Conservation (phyloP, 92 coral and sea anemone species). For the Isaurus tuberculatus region DNA sequence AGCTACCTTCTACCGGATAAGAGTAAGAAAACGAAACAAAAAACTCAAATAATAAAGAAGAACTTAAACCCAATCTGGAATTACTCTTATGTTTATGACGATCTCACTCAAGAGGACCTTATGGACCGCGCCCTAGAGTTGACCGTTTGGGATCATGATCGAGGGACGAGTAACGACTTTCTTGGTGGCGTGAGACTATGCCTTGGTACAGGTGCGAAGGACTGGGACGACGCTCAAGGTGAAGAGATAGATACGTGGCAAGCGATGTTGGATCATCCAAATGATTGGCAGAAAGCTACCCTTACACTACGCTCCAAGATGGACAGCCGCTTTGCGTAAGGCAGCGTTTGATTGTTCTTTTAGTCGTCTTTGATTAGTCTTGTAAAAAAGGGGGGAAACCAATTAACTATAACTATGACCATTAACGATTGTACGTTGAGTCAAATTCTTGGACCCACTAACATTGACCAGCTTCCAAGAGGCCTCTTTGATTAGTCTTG, state of each 20-base stretch:
- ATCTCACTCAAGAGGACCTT: conserved; percentile 79
- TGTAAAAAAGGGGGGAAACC: too few relatives aligned
- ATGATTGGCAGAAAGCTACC: conserved; percentile 82
- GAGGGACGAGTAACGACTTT: conserved; percentile 96
- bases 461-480: too few relatives aligned
- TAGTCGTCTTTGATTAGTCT: too few relatives aligned
- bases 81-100: conserved; percentile 80
- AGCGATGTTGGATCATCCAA: conserved; percentile 82
- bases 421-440: too few relatives aligned
- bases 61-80: conserved; percentile 94
- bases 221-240: conserved; percentile 95
- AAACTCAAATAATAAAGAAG: conserved; percentile 85
- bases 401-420: too few relatives aligned
- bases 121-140: conserved; percentile 95
- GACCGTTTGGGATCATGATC: conserved; percentile 99
- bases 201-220: conserved; percentile 76
- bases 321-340: conserved; percentile 83
- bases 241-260: conserved; percentile 94
- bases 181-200: conserved; percentile 96
- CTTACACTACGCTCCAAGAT: conserved; percentile 88
- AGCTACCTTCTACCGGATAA: conserved; percentile 97
- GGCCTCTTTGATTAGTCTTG: too few relatives aligned
- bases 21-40: conserved; percentile 93
- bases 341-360: neutral
- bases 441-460: too few relatives aligned